Evolutionary conservation across 1,140 invertebrate genomes (phyloP), one percentile per base, ranked within the genome.

Genomic region (Helicoverpa zea): DNA sequence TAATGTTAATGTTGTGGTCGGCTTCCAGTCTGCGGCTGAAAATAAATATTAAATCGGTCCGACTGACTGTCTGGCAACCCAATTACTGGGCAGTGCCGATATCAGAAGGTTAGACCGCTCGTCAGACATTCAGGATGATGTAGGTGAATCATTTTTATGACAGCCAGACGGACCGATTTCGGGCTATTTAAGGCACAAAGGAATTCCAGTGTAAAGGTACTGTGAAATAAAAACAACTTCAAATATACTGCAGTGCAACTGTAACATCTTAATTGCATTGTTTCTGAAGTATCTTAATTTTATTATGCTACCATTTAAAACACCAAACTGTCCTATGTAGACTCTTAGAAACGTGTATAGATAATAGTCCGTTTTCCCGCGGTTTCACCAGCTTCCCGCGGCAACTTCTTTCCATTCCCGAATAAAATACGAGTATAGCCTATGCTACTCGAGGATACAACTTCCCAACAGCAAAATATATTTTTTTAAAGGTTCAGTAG

Each of bases 91-190:
- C 64, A 68, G 18, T 68, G 49, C 64, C 9, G 16, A 23, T 49
- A 49, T 49, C 64, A 68, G 64, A 68, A 43, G 64, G 64, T 49
- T 16, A 68, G 64, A 68, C 64, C 64, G 64, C 16, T 18, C 49
- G 64, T 68, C 64, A 68, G 64, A 49, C 64, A 49, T 47, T 0
- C 16, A 16, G 16, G 12, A n/a, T 68, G 64, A 68, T 43, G 23
- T 49, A 68, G 64, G 64, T 68, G 49, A 68, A 68, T 49, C 47
- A 49, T 49, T 49, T 47, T 68, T 68, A 68, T 68, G 64, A 68
- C 64, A 68, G 16, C 10, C n/a, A 18, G 14, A 68, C 16, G 23
- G 56, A 18, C 10, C n/a, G 43, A 9, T n/a, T 54, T 4, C 11
- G n/a, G 14, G 52, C 52, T 54, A 43, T 43, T 43, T 43, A 43